phyloP scores from a whole-genome alignment of 1,140 invertebrate species.

The Propsilocerus akamusi region DNA sequence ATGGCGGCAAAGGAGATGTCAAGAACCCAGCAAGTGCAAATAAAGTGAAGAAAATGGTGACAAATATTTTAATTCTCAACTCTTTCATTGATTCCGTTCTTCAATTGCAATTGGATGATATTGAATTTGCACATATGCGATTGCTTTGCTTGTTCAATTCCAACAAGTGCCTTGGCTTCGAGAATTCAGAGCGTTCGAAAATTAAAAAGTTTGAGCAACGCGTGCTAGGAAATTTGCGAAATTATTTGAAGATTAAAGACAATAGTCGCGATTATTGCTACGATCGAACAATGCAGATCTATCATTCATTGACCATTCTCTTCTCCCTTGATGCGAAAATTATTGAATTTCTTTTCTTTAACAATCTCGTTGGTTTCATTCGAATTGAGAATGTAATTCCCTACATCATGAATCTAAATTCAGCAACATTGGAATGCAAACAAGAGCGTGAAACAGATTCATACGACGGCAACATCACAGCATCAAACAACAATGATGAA shows the following conservation, averaged over 20 bases:
- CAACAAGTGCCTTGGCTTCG: no score
- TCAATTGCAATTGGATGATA: not conserved
- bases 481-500: not conserved
- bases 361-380: not conserved
- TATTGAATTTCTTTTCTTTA: not conserved
- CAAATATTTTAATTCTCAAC: not conserved
- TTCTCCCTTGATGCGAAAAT: not conserved
- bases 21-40: not conserved
- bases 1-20: not conserved
- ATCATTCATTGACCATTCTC: not conserved
- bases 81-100: not conserved
- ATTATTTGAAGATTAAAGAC: not conserved
- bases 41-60: not conserved
- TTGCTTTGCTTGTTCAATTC: not conserved
- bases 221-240: not conserved
- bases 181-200: not conserved
- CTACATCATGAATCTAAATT: not conserved
- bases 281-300: not conserved
- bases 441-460: not conserved
- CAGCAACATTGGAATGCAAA: not conserved
- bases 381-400: constrained; percentile 1
- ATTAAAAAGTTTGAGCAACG: not conserved
- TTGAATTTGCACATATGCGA: not conserved
- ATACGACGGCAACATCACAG: not conserved
- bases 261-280: not conserved